Conservation (phyloP, 2,797 vertebrate genomes). For the Triplophysa bombifrons region DNA sequence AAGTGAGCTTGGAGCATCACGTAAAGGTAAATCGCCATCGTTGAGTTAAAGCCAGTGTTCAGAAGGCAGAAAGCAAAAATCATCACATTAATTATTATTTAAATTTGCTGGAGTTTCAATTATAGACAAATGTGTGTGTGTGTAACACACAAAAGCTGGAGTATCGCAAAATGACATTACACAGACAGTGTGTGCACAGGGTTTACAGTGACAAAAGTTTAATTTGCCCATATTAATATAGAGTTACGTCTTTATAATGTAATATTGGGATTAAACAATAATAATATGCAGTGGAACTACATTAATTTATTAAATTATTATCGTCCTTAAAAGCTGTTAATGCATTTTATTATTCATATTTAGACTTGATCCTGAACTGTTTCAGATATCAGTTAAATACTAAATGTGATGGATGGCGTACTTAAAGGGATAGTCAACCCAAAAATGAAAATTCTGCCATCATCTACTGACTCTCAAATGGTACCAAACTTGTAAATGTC, state of each 20-base stretch:
- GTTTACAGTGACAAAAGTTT: conserved; percentile 23
- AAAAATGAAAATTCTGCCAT: too few relatives aligned
- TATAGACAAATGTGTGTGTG: conserved; percentile 10
- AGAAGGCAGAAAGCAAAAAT: conserved; percentile 30
- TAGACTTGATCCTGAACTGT: too few relatives aligned
- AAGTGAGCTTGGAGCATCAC: conserved; percentile 31
- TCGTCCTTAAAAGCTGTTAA: not conserved
- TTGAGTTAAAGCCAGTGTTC: not conserved
- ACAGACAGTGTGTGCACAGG: conserved; percentile 18
- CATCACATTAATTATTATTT: conserved; percentile 51
- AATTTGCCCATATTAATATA: not conserved
- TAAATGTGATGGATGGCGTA: too few relatives aligned
- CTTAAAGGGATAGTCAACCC: too few relatives aligned
- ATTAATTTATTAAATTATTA: not conserved
- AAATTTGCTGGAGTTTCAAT: conserved; percentile 39
- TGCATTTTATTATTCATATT: not conserved
- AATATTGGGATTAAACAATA: not conserved
- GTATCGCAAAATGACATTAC: conserved; percentile 27
- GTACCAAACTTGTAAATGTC: too few relatives aligned
- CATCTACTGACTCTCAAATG: too few relatives aligned
- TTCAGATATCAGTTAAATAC: too few relatives aligned
- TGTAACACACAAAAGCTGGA: conserved; percentile 3
- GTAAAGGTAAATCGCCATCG: conserved; percentile 16
- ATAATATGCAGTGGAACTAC: not conserved
- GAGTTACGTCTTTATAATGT: not conserved